Conservation (phyloP, 1,140 invertebrate species). For the Maniola jurtina region DNA sequence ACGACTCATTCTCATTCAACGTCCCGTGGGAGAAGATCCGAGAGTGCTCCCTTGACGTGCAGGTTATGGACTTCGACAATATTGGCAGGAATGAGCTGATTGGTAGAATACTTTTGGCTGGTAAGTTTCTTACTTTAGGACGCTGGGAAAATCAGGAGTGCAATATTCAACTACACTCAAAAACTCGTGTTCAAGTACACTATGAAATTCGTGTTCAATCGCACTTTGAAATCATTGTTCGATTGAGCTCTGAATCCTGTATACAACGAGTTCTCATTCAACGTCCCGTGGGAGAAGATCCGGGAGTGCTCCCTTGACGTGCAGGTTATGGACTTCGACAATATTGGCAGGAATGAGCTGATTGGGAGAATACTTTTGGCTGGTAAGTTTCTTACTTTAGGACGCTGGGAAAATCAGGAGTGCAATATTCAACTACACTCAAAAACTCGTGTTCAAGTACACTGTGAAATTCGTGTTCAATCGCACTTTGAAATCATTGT, state of each 20-base stretch:
- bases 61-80: constrained; percentile 97
- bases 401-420: too few relatives aligned
- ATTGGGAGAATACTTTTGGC: constrained; percentile 71
- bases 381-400: not conserved
- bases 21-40: constrained; percentile 97
- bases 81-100: constrained; percentile 96
- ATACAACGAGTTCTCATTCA: constrained; percentile 96
- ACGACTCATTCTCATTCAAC: constrained; percentile 95
- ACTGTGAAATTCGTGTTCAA: constrained; percentile 84
- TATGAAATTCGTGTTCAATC: constrained; percentile 77
- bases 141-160: too few relatives aligned
- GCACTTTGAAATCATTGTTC: too few relatives aligned
- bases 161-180: too few relatives aligned
- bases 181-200: too few relatives aligned
- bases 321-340: constrained; percentile 97
- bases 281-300: constrained; percentile 86
- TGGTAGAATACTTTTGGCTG: constrained; percentile 91
- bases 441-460: too few relatives aligned
- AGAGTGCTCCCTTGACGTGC: constrained; percentile 94
- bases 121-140: constrained; percentile 70
- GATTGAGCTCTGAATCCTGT: constrained; percentile 92
- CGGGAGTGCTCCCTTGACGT: constrained; percentile 94
- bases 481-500: too few relatives aligned
- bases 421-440: too few relatives aligned
- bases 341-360: constrained; percentile 94